Evolutionary conservation across 1,140 invertebrate genomes (phyloP), one percentile per base, ranked within the genome.

Genomic region (Sinella curviseta): DNA sequence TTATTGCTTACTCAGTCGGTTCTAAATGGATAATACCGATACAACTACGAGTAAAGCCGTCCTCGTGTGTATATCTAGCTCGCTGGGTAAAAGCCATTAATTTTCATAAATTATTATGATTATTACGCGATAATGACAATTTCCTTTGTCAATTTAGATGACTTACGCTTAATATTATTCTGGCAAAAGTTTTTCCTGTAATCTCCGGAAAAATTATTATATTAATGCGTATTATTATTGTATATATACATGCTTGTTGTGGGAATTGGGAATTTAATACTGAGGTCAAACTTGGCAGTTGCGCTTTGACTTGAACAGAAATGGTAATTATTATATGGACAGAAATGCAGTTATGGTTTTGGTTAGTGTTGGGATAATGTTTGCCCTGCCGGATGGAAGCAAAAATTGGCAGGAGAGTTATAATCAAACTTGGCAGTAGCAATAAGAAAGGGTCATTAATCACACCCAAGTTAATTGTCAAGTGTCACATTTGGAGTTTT

Each of bases 381-480:
- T 20, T 48, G 20, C 20, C 39, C 39, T 8, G 39, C 8, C 39
- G 39, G 24, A 65, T 12, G 20, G 39, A 26, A n/a, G 26, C 16
- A 65, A 65, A 65, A 65, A n/a, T 65, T 65, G 57, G 57, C 57
- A 65, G 26, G 57, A 16, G 57, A 26, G 57, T 26, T 16, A 26
- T 65, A 65, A 65, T 65, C 57, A 65, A 65, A 4, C 26, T 65
- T 65, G 57, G 57, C 57, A 65, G 16, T 30, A 30, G 65, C 65
- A 31, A 33, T 70, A 70, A 70, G 30, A 30, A 70, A 70, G 65
- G 65, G 65, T 70, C 65, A 70, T 70, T 70, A 70, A 70, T 70
- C 65, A 70, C 65, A 70, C 2, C 26, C 30, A 70, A 70, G 65
- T 70, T 70, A 70, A 70, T 70, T 70, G 65, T 70, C 65, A 70